phyloP scores from a whole-genome alignment of 2,888 invertebrate species.

The Agrotis puta region DNA sequence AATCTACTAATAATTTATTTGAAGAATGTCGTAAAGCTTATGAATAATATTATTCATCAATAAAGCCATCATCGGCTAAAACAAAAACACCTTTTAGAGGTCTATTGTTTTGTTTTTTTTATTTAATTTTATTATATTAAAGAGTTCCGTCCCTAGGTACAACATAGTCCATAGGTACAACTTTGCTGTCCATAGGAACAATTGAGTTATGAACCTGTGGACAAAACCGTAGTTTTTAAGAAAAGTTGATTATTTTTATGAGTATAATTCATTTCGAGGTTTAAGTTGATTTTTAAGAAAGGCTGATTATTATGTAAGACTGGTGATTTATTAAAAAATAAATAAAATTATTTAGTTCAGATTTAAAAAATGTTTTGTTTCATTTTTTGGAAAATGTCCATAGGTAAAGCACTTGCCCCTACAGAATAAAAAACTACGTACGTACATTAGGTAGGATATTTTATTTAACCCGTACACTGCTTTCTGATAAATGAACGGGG shows the following conservation, averaged over 20 bases:
- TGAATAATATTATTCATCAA: no score
- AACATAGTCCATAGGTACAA: conserved; percentile 1
- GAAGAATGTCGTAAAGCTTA: conserved; percentile 1
- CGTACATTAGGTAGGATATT: conserved; percentile 62
- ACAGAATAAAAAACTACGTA: conserved; percentile 38
- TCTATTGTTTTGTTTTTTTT: conserved; percentile 2
- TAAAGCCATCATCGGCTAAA: no score
- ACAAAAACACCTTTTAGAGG: not conserved
- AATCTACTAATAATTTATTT: not conserved
- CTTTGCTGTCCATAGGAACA: not conserved
- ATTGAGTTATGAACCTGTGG: not conserved
- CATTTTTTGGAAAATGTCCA: not conserved
- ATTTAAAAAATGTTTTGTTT: not conserved
- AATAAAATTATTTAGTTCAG: not conserved
- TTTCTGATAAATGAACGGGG: conserved; percentile 80
- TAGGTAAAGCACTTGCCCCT: not conserved
- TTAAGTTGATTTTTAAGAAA: not conserved
- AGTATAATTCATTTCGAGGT: not conserved
- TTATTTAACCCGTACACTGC: conserved; percentile 73
- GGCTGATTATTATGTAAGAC: not conserved
- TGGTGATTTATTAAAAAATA: not conserved
- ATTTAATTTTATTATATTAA: not conserved
- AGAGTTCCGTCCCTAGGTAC: conserved; percentile 6
- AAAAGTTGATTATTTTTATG: conserved; percentile 3
- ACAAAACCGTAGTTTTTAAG: not conserved